These are phyloP conservation scores for Bufotes viridis DNA, from an alignment of 2,797 vertebrate species.

Conservation along the genomic window DNA sequence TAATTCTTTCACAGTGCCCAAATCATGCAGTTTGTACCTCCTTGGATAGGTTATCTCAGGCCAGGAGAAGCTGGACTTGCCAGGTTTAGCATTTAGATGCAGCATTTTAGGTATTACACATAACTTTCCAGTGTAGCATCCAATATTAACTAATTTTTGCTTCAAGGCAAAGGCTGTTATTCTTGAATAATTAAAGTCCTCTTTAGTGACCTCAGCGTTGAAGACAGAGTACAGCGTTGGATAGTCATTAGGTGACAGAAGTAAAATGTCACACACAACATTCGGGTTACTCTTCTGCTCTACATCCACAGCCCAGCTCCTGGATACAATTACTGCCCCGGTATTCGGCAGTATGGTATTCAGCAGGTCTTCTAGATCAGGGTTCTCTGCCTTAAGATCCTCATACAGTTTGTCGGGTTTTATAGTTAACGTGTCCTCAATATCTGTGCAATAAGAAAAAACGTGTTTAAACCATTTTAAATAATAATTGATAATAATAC, in stretches of 20 bases:
- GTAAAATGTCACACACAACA: constrained; percentile 68
- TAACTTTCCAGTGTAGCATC: constrained; percentile 63
- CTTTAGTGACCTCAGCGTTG: neutral
- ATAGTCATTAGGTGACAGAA: constrained; percentile 38
- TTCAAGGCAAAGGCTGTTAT: constrained; percentile 63
- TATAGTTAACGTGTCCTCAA: neutral
- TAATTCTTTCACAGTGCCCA: constrained; percentile 52
- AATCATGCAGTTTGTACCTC: constrained; percentile 55
- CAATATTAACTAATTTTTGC: constrained; percentile 68
- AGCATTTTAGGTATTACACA: constrained; percentile 64
- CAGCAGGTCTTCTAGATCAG: constrained; percentile 61
- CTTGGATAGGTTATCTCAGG: constrained; percentile 58
- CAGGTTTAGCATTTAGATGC: constrained; percentile 20
- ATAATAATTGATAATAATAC: too few species aligned
- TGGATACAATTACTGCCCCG: constrained; percentile 67
- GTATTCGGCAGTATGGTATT: neutral
- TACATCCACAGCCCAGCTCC: constrained; percentile 72
- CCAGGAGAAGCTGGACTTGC: accelerated
- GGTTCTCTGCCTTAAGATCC: constrained; percentile 60
- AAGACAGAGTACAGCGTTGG: constrained; percentile 65
- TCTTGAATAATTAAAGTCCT: constrained; percentile 43
- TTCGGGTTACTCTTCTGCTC: constrained; percentile 37
- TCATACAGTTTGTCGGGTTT: constrained; percentile 61
- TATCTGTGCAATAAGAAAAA: neutral
- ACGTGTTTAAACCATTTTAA: too few species aligned